phyloP scores from a whole-genome alignment of 1,140 invertebrate species.

The Pseudoatta argentina region DNA sequence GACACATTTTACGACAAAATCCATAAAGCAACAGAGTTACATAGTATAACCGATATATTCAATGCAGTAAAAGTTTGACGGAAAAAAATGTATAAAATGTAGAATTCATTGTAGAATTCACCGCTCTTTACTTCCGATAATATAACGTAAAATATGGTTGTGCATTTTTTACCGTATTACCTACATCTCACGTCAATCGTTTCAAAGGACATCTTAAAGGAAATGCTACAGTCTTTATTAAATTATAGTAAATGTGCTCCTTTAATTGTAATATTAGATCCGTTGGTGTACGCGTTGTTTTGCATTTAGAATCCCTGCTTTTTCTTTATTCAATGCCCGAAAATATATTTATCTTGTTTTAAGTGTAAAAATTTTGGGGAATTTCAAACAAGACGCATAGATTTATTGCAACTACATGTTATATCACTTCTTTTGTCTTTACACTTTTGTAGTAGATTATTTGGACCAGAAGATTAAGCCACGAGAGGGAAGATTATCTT shows the following conservation, averaged over 20 bases:
- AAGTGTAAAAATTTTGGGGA: no score
- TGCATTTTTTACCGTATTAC: neutral
- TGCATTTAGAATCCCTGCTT: no score
- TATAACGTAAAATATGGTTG: neutral
- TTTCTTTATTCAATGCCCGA: no score
- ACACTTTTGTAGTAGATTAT: neutral
- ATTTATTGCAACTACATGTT: neutral
- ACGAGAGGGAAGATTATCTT: neutral
- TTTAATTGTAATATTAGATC: neutral
- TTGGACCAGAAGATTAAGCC: slow-evolving; percentile 1
- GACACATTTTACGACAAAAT: slow-evolving; percentile 36
- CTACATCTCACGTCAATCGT: neutral
- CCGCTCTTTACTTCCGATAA: neutral
- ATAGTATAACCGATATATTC: neutral
- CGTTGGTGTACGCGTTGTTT: no score
- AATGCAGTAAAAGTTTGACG: slow-evolving; percentile 7
- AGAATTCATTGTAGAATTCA: slow-evolving; percentile 4
- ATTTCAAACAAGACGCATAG: no score
- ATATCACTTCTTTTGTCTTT: neutral
- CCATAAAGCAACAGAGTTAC: slow-evolving; percentile 10
- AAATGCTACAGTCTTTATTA: neutral
- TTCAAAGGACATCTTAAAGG: neutral
- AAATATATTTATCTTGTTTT: no score
- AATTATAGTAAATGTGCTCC: neutral
- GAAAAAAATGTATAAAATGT: slow-evolving; percentile 9